Base-by-base conservation (phyloP, 2,888 invertebrate species). In the Troilus luridus region DNA sequence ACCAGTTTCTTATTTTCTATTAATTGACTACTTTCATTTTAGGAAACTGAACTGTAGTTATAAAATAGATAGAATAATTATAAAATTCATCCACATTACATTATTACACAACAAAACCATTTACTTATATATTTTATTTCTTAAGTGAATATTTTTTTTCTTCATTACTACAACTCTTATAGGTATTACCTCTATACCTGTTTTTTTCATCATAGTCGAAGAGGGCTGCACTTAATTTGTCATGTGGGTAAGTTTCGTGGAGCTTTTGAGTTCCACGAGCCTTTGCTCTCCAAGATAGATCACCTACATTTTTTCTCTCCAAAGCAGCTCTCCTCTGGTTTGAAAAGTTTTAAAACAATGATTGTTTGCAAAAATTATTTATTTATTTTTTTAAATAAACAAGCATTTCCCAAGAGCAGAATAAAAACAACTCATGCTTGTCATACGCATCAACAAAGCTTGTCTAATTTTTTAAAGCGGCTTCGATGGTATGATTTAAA, bases 101-200 rank as follows among this genome's bases (percentile, higher is more conserved):
- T 41, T 77, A 77, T 1, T 77, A 17, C 1, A 19, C 19, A 77
- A 41, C 9, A 19, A 17, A 10, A 77, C 17, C 5, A 41, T 77
- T 41, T 27, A 77, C 24, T 67, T 24, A 67, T 12, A 27, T 6
- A 19, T 77, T 17, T 11, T 77, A 77, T 77, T 77, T 77, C 17
- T 77, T 24, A 67, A 24, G 24, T 24, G 67, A 67, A 24, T 24
- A 67, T 67, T 67, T 8, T 77, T 8, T 8, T 77, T 56, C 56
- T 85, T n/a, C 10, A 6, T 56, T 85, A 85, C 85, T 85, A 56
- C 56, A 58, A 56, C 56, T 12, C 85, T 85, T 89, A 64, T 89
- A 89, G 89, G 89, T 62, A 89, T 77, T 91, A 95, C 95, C 95
- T 95, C 95, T 95, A 93, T 95, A 95, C 93, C 95, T 95, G 92